These are phyloP conservation scores for Drosophila azteca DNA, from an alignment of 1,140 invertebrate species.

Conservation along the genomic window DNA sequence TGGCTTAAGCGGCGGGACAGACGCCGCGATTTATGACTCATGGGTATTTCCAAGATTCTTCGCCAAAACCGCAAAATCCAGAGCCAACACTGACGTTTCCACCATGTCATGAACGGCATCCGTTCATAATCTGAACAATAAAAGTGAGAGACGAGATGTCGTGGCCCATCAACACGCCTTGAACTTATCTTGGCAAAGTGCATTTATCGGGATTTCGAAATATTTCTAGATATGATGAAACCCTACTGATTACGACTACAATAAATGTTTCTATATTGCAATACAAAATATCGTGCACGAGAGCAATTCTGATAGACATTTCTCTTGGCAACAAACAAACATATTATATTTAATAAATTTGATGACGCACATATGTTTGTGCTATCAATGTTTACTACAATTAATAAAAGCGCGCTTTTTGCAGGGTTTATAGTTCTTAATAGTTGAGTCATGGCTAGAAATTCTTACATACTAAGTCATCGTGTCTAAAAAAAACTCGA, in stretches of 20 bases:
- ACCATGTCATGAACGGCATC: conserved; percentile 24
- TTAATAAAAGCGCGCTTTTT: too few species aligned
- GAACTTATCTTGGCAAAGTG: conserved; percentile 20
- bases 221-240: neutral
- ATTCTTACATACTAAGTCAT: too few species aligned
- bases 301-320: conserved; percentile 16
- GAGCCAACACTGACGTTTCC: conserved; percentile 28
- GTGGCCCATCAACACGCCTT: conserved; percentile 5
- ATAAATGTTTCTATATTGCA: neutral
- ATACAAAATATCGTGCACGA: neutral
- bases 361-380: too few species aligned
- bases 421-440: too few species aligned
- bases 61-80: conserved; percentile 40
- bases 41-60: conserved; percentile 47
- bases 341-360: neutral
- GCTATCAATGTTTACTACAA: too few species aligned
- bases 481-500: too few species aligned
- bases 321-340: conserved; percentile 20
- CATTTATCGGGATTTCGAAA: neutral
- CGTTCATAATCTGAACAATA: neutral
- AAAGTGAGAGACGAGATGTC: neutral
- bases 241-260: too few species aligned
- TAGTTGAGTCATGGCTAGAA: too few species aligned
- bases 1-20: conserved; percentile 53
- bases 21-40: conserved; percentile 51